Percentiles rank a stretch among this genome's conserved stretches.
phyloP scores from a whole-genome alignment of 2,113 vertebrate species.

The Phyllopteryx taeniolatus region DNA sequence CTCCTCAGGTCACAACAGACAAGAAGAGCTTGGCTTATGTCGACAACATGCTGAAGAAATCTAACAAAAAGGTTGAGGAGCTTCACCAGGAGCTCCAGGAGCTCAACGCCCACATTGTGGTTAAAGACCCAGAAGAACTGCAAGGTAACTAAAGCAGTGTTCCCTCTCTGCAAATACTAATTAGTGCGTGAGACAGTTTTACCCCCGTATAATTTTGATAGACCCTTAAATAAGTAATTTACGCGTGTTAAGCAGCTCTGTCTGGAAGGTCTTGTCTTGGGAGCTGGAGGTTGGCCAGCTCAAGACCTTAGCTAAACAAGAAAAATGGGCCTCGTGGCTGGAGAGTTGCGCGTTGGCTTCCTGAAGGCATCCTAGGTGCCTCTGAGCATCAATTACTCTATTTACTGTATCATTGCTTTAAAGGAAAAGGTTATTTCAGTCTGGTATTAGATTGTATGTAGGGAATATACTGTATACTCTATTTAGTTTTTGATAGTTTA shows the following conservation, averaged over 20 bases:
- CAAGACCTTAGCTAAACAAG: background rate
- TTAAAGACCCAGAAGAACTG: conserved; percentile 92
- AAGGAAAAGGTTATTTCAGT: background rate
- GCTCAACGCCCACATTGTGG: conserved; percentile 95
- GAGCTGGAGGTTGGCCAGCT: background rate
- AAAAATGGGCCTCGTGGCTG: background rate
- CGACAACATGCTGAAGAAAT: conserved; percentile 98
- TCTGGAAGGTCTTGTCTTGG: background rate
- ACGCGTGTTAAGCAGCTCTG: too few species aligned
- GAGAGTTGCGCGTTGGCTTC: background rate
- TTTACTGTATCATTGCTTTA: too few species aligned
- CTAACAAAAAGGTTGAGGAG: conserved; percentile 96
- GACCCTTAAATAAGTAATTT: too few species aligned
- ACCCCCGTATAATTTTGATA: background rate
- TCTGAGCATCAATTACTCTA: background rate
- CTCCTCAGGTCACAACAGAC: conserved; percentile 90
- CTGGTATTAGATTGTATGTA: too few species aligned
- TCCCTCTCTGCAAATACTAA: background rate
- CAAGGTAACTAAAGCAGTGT: conserved; percentile 78
- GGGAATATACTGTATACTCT: background rate
- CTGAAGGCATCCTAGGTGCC: background rate
- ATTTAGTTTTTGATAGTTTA: background rate
- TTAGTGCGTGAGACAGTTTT: background rate
- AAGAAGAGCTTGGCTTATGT: conserved; percentile 99
- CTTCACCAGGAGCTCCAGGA: conserved; percentile 97